A percentile compares a stretch with the other conserved stretches of the same genome.
These are phyloP conservation scores for Lophotis ruficrista DNA, from an alignment of 2,113 vertebrate species.

Conservation along the genomic window DNA sequence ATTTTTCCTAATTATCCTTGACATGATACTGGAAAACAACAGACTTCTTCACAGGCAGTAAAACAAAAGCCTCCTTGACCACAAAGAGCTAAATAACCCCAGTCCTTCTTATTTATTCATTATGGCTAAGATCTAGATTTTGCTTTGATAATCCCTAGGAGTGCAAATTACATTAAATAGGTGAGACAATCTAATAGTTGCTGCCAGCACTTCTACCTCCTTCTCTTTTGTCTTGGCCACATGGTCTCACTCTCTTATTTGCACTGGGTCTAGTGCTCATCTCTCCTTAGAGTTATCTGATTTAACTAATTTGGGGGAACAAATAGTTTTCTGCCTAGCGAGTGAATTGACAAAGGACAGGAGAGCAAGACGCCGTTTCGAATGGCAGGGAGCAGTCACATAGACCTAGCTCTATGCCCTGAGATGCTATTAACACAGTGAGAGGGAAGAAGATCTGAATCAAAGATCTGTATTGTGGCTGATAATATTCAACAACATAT, in stretches of 20 bases:
- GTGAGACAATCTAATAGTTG: not conserved
- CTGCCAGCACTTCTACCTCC: not conserved
- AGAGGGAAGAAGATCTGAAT: not conserved
- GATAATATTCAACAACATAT: not conserved
- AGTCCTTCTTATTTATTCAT: not conserved
- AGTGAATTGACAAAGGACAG: not conserved
- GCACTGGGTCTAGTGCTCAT: not conserved
- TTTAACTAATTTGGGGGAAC: not conserved
- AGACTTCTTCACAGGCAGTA: not conserved
- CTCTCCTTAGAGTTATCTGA: not conserved
- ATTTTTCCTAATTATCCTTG: conserved; percentile 42
- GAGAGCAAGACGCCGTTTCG: not conserved
- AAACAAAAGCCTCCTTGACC: not conserved
- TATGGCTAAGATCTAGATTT: not conserved
- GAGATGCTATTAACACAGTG: not conserved
- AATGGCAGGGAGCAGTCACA: not conserved
- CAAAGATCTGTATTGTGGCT: not conserved
- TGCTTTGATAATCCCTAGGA: not conserved
- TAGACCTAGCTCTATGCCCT: not conserved
- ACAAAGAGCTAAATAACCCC: not conserved
- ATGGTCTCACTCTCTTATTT: not conserved
- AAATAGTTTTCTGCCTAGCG: not conserved
- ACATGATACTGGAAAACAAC: not conserved
- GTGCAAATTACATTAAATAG: not conserved
- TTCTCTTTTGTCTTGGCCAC: not conserved